A percentile compares a stretch with the other conserved stretches of the same genome.
phyloP scores from a whole-genome alignment of 2,888 invertebrate species.

The Platycheirus rosarum region DNA sequence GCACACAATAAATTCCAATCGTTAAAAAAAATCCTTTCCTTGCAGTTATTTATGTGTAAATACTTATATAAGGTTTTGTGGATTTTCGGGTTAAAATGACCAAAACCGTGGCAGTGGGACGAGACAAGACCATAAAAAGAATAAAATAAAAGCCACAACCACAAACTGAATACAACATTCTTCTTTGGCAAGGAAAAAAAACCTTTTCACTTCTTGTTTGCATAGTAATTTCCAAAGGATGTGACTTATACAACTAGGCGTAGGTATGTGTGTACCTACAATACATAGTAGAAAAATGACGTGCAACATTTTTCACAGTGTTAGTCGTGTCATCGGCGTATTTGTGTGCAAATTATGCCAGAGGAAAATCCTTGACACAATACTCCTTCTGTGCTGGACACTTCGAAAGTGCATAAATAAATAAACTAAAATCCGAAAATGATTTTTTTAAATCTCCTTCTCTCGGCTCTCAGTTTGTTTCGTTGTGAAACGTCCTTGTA shows the following conservation, averaged over 20 bases:
- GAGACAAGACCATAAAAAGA: neutral
- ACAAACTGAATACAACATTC: slow-evolving; percentile 59
- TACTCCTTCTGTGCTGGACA: slow-evolving; percentile 66
- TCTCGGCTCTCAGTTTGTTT: slow-evolving; percentile 18
- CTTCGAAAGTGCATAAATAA: slow-evolving; percentile 72
- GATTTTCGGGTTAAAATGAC: neutral
- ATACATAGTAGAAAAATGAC: neutral
- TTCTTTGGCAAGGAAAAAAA: slow-evolving; percentile 30
- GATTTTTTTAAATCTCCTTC: slow-evolving; percentile 2
- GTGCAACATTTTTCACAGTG: slow-evolving; percentile 17
- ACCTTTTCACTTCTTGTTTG: slow-evolving; percentile 59
- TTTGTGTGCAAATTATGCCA: slow-evolving; percentile 63
- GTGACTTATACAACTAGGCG: slow-evolving; percentile 21
- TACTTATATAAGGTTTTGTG: too few relatives aligned
- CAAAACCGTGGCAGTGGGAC: neutral
- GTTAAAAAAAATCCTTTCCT: slow-evolving; percentile 5
- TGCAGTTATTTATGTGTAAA: neutral
- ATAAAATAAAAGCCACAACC: slow-evolving; percentile 57
- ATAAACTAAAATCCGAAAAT: slow-evolving; percentile 62
- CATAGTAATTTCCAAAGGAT: slow-evolving; percentile 65
- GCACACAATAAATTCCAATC: slow-evolving; percentile 31
- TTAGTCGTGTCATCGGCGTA: slow-evolving; percentile 31
- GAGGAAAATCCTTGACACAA: slow-evolving; percentile 73
- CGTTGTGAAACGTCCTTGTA: slow-evolving; percentile 29
- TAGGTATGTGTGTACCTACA: too few relatives aligned